Base-by-base conservation (phyloP, 1,140 invertebrate species). In the Diachasma alloeum region DNA sequence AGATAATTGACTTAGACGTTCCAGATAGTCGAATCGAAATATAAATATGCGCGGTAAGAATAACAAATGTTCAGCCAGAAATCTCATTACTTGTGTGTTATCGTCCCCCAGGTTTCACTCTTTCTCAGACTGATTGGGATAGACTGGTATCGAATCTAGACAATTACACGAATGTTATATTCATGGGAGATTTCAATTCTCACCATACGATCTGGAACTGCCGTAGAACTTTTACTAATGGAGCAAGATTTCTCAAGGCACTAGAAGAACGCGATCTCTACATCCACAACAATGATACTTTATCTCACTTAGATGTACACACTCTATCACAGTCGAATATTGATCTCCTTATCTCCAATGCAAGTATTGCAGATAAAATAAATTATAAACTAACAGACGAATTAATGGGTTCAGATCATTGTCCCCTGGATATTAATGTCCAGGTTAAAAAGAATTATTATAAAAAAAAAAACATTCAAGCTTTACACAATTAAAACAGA, bases 401-500 rank as follows among this genome's bases (percentile, higher is more conserved):
- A 6, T 63, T 66, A 0, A 59, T n/a, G 56, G 69, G 56, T 15
- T 76, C 69, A 22, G 79, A 76, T 26, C 66, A 78, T 46, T 78
- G 31, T 46, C 71, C 63, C 15, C 37, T 79, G 19, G 31, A 42
- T 24, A 66, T 79, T 11, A 17, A 69, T 13, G 22, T 79, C 4
- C 31, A 15, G 22, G 15, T 63, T 0, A 17, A 74, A 66, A 76
- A 56, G 70, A 44, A 31, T 26, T 10, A 19, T 5, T 73, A 73
- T 15, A 37, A 73, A 6, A 42, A 73, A 72, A 77, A 66, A 72
- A 72, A n/a, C 56, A 24, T 77, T 77, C 70, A 77, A 78, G 56
- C 42, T 78, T 31, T 63, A 63, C 24, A 63, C 59, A 26, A 31
- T 63, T 0, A 63, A 63, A 63, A 63, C 22, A 2, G 59, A 26